Conservation (phyloP, 2,113 vertebrate species). For the Acinonyx jubatus region DNA sequence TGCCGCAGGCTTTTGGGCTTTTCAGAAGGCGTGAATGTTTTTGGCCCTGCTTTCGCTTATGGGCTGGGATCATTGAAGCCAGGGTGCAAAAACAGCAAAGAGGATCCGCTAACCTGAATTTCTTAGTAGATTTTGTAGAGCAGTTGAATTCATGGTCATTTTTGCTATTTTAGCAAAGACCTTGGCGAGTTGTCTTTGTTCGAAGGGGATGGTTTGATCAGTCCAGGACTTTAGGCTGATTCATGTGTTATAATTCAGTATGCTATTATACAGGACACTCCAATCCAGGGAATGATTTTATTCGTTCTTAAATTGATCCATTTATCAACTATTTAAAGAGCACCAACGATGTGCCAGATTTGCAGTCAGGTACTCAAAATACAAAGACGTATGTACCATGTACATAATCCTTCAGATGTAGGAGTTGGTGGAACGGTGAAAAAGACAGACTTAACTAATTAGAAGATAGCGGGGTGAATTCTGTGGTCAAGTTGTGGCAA, state of each 20-base stretch:
- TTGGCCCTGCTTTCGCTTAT: background rate
- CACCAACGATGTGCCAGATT: no score
- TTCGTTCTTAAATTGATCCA: background rate
- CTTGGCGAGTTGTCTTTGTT: background rate
- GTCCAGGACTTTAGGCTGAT: background rate
- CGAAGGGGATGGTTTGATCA: background rate
- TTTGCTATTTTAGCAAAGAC: background rate
- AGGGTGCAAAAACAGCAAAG: background rate
- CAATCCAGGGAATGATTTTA: background rate
- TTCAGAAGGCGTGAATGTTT: conserved; percentile 3
- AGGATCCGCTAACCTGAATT: background rate
- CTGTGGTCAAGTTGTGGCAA: background rate
- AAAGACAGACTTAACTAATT: background rate
- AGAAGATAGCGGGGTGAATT: background rate
- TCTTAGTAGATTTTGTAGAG: background rate
- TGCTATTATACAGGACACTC: background rate
- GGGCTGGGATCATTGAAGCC: background rate
- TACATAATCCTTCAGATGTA: background rate
- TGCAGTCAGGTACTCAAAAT: background rate
- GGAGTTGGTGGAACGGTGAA: background rate
- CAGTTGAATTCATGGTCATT: background rate
- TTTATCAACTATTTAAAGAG: conserved; percentile 7
- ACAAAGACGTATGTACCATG: background rate
- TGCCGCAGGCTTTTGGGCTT: background rate
- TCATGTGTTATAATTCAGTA: background rate